phyloP scores from a whole-genome alignment of 1,140 invertebrate genomes.

The Drosophila nigrodunni region DNA sequence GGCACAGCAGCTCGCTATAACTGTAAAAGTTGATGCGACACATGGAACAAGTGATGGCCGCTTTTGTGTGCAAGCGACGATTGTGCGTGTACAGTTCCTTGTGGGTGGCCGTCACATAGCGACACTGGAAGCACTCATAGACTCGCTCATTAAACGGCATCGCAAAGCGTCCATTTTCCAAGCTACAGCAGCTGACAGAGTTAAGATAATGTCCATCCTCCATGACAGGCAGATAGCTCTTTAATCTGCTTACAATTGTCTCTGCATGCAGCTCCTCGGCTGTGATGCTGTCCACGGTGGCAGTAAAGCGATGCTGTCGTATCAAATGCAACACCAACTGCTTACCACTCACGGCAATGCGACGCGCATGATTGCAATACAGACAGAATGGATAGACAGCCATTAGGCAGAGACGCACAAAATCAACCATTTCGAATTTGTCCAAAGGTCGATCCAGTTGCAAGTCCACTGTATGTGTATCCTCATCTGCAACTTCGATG shows the following conservation, averaged over 20 bases:
- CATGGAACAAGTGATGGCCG: slow-evolving; percentile 92
- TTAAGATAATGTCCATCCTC: slow-evolving; percentile 88
- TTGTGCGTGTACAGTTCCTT: slow-evolving; percentile 94
- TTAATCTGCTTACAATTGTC: slow-evolving; percentile 89
- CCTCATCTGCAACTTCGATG: slow-evolving; percentile 86
- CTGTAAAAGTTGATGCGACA: slow-evolving; percentile 93
- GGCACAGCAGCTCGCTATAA: slow-evolving; percentile 93
- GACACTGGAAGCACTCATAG: slow-evolving; percentile 94
- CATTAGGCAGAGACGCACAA: slow-evolving; percentile 90
- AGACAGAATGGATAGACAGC: slow-evolving; percentile 89
- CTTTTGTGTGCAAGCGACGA: slow-evolving; percentile 92
- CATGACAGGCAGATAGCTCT: slow-evolving; percentile 87
- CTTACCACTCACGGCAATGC: slow-evolving; percentile 92
- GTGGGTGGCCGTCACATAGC: slow-evolving; percentile 89
- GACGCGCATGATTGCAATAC: slow-evolving; percentile 93
- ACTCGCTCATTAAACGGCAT: slow-evolving; percentile 85
- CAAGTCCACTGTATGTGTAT: slow-evolving; percentile 89
- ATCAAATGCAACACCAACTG: slow-evolving; percentile 92
- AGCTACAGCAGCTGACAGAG: slow-evolving; percentile 88
- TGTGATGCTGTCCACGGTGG: slow-evolving; percentile 89
- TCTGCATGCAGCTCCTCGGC: slow-evolving; percentile 90
- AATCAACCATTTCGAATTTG: slow-evolving; percentile 88
- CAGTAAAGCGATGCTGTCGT: slow-evolving; percentile 90
- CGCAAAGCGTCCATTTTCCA: slow-evolving; percentile 67
- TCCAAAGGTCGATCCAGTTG: slow-evolving; percentile 90